Conservation (phyloP, 1,140 invertebrate genomes). For the Leptopilina boulardi region DNA sequence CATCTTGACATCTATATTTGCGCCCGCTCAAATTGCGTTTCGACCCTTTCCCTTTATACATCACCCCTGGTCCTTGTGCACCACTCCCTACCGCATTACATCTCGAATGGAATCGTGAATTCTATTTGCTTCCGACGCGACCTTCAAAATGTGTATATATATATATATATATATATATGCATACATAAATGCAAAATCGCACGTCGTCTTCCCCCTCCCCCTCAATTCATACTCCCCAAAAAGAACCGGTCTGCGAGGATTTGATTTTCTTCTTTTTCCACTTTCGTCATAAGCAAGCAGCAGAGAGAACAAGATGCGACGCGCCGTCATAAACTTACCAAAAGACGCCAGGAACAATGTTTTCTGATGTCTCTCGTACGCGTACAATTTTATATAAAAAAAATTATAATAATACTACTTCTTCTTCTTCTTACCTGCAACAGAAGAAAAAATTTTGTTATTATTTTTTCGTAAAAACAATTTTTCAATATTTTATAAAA, state of each 20-base stretch:
- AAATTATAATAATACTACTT: too few relatives aligned
- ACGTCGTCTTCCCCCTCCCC: neutral
- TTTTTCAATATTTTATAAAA: too few relatives aligned
- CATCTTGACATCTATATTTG: conserved; percentile 72
- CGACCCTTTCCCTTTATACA: conserved; percentile 49
- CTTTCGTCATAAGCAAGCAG: conserved; percentile 27
- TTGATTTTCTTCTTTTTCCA: conserved; percentile 15
- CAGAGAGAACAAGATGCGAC: neutral
- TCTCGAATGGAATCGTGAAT: conserved; percentile 56
- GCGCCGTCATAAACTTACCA: neutral
- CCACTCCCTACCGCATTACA: conserved; percentile 17
- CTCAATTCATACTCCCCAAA: conserved; percentile 5
- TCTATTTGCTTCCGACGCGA: conserved; percentile 50
- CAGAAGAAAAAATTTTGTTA: neutral
- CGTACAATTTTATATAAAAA: neutral
- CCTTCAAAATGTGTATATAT: neutral
- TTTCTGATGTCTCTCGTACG: too few relatives aligned
- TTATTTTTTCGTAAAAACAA: too few relatives aligned
- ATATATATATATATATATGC: too few relatives aligned
- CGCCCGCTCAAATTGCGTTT: conserved; percentile 67
- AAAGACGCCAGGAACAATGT: neutral
- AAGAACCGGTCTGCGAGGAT: conserved; percentile 20
- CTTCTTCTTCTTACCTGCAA: neutral
- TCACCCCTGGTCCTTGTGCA: conserved; percentile 1
- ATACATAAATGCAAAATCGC: conserved; percentile 46